Evolutionary conservation across 2,797 vertebrate genomes (phyloP), one percentile per base, ranked within the genome.

Genomic region (Ataeniobius toweri): DNA sequence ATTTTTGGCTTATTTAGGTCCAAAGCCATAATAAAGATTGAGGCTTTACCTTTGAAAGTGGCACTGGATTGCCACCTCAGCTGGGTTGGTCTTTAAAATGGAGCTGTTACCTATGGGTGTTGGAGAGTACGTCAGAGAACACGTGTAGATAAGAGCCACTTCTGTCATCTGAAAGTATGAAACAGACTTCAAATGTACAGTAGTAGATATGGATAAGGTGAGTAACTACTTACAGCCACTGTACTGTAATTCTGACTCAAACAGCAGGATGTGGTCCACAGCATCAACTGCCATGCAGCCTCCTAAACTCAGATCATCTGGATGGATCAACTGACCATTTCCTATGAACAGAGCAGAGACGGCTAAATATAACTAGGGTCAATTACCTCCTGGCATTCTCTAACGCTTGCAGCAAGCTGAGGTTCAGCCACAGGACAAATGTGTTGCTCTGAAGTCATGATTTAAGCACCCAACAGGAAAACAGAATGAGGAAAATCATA

Each of bases 11-110:
- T 16, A 18, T 51, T 18, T 24, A 55, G 22, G 36, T 4, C 36
- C 36, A 36, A 36, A 36, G 36, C 36, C 36, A 36, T 26, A 26
- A 58, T 58, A 31, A 72, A 78, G 59, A 41, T 41, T 41, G 31
- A 63, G 28, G 65, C 7, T 63, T 87, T 86, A 95, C 92, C 94
- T 94, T 50, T 8, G 75, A 73, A 94, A 95, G 78, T 80, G 88
- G 77, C 95, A 95, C 74, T 94, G 80, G 63, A 95, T 81, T 12
- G 46, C 8, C 83, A 93, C 92, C 68, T 88, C 50, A 1, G 80
- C 90, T 0, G 80, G 72, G 77, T 89, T 92, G 3, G 91, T 88
- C 80, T 88, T 94, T 0, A 93, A 74, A 75, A 95, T 88, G 12
- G 83, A 76, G 48, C 81, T 84, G 71, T 39, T 75, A 48, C 71